Evolutionary conservation across 2,888 invertebrate genomes (phyloP).

Genomic region (Phalera bucephala): DNA sequence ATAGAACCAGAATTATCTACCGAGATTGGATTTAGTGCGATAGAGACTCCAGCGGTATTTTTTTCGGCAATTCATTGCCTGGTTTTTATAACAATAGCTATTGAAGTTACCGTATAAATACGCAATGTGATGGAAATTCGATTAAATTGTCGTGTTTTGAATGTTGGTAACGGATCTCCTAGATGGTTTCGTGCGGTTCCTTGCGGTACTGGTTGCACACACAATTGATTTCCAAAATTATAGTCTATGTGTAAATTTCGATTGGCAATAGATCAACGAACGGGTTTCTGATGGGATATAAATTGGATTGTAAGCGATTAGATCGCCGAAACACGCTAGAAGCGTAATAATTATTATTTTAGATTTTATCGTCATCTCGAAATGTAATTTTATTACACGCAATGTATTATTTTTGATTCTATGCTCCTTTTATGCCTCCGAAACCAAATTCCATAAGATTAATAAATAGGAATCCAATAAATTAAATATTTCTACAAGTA

Average conservation of each 20-base stretch:
- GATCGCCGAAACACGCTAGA: constrained; percentile 1
- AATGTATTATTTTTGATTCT: background rate
- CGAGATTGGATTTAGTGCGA: constrained; percentile 21
- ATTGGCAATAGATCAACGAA: constrained; percentile 32
- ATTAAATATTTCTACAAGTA: too few relatives aligned
- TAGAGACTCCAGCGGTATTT: constrained; percentile 20
- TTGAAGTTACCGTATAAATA: constrained; percentile 3
- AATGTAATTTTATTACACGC: constrained; percentile 3
- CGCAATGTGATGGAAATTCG: constrained; percentile 11
- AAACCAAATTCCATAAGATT: too few relatives aligned
- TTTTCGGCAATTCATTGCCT: constrained; percentile 10
- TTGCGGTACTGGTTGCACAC: constrained; percentile 41
- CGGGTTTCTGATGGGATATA: constrained; percentile 34
- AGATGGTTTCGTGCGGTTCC: constrained; percentile 33
- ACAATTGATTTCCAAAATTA: constrained; percentile 51
- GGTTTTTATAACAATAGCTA: background rate
- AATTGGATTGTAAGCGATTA: constrained; percentile 24
- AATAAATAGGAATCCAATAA: too few relatives aligned
- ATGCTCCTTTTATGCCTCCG: too few relatives aligned
- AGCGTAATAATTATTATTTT: constrained; percentile 1
- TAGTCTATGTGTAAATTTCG: constrained; percentile 36
- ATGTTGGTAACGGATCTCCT: constrained; percentile 15
- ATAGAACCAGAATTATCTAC: constrained; percentile 55
- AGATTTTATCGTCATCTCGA: constrained; percentile 7
- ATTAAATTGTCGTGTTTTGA: constrained; percentile 7